Base-by-base conservation (phyloP, 2,113 vertebrate species). In the Protomyctophum bolini region DNA sequence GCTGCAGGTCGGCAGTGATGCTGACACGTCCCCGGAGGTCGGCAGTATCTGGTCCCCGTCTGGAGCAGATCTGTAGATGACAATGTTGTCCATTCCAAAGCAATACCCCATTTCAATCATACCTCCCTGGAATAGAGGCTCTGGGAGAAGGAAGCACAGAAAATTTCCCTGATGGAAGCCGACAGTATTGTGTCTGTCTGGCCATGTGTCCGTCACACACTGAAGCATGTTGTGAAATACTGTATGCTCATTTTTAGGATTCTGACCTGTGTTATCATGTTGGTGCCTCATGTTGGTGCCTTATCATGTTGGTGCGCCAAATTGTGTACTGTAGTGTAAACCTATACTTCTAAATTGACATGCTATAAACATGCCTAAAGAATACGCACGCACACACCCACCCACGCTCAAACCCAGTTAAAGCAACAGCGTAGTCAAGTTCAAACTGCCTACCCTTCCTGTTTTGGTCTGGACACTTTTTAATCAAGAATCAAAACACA, bases 261-360 rank as follows among this genome's bases (percentile, higher is more conserved):
- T 60, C 58, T 68, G 65, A 59, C 76, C 68, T 15, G 10, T 12
- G 73, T 71, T 80, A 73, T 66, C 70, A 67, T 64, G 54, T 62
- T 15, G 58, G 88, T 60, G 78, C 90, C 93, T n/a, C n/a, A n/a
- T n/a, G n/a, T n/a, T n/a, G n/a, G n/a, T n/a, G 71, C 91, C 93
- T 86, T n/a, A n/a, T n/a, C n/a, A n/a, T n/a, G n/a, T n/a, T n/a
- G n/a, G n/a, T n/a, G 71, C 91, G 92, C 84, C 77, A 21, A 7
- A n/a, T 78, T 1, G 33, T 8, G 68, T 47, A 69, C 68, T 12
- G 45, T 28, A 58, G 63, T 59, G 81, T 63, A 41, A 6, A 41
- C 72, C 68, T 81, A 70, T 66, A 81, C 71, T 66, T 70, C 9
- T 15, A 60, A 74, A 68, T 77, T 75, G 61, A 75, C 64, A 41